Evolutionary conservation across 2,797 vertebrate species (phyloP), one percentile per base, ranked within the genome.

Genomic region (Amazona finschi): DNA sequence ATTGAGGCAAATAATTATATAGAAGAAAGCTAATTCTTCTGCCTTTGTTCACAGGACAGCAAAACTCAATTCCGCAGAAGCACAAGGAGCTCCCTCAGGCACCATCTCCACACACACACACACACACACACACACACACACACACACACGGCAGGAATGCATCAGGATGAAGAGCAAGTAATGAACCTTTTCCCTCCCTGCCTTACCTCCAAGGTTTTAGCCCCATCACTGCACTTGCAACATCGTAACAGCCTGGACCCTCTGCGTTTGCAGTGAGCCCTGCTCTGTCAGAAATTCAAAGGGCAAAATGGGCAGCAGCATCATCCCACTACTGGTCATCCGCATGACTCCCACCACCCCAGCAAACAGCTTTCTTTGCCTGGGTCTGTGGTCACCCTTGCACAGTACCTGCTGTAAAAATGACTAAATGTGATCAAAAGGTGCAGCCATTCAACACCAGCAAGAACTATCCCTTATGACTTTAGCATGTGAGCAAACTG

Each of bases 51-150:
- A 74, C 64, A 71, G 31, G 57, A 71, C 87, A 75, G 38, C 57
- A 93, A 75, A 89, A 92, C 57, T 80, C 61, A 74, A 61, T 57
- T 77, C 52, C 44, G 30, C 61, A 85, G 52, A 64, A 84, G 57
- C 61, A 80, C 15, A 58, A 62, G 52, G 33, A 87, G 57, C 31
- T 86, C 81, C 75, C 81, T 77, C 44, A 49, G 78, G 75, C 30
- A 3, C 22, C 55, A 57, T 7, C 60, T 83, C 36, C n/a, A 11
- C n/a, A 9, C 2, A 22, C 0, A 1, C 44, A 50, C 20, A 28
- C 2, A 0, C 0, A 22, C 0, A 1, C n/a, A 11, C n/a, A 9
- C 2, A 22, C 0, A 1, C n/a, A 11, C n/a, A 9, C 2, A 22
- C 0, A 1, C 44, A 50, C 20, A 28, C 2, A 0, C 0, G 13